Evolutionary conservation across 1,140 invertebrate species (phyloP).

Genomic region (Aphidius ervi): DNA sequence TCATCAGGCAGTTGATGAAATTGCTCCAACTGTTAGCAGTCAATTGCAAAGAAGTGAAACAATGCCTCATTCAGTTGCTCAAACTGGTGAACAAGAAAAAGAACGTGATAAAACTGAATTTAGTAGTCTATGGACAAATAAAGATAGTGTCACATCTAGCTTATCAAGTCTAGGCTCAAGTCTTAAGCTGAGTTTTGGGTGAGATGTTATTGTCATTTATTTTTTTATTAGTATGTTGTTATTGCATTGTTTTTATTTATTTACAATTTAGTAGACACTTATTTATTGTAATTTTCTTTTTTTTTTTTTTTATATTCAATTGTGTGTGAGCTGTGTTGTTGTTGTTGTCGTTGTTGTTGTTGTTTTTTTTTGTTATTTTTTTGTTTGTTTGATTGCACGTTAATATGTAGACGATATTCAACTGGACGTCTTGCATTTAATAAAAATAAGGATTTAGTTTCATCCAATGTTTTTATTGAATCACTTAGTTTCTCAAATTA

Average conservation of each 20-base stretch:
- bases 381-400: constrained; percentile 22
- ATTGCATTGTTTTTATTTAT: constrained; percentile 5
- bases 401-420: constrained; percentile 44
- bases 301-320: constrained; percentile 26
- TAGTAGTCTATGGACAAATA: constrained; percentile 49
- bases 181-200: constrained; percentile 81
- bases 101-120: constrained; percentile 48
- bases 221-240: not conserved
- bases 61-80: constrained; percentile 60
- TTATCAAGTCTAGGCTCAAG: constrained; percentile 72
- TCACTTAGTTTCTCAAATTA: constrained; percentile 48
- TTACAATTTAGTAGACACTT: constrained; percentile 25
- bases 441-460: constrained; percentile 48
- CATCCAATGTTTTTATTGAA: constrained; percentile 47
- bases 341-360: constrained; percentile 4
- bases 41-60: constrained; percentile 75
- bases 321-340: too few relatives aligned
- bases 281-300: constrained; percentile 32
- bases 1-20: constrained; percentile 46
- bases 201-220: constrained; percentile 39
- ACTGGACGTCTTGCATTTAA: constrained; percentile 45
- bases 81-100: constrained; percentile 48
- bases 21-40: constrained; percentile 36
- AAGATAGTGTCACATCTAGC: constrained; percentile 68
- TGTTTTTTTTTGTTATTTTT: constrained; percentile 21